phyloP scores from a whole-genome alignment of 2,888 invertebrate genomes.

The Ormia ochracea region DNA sequence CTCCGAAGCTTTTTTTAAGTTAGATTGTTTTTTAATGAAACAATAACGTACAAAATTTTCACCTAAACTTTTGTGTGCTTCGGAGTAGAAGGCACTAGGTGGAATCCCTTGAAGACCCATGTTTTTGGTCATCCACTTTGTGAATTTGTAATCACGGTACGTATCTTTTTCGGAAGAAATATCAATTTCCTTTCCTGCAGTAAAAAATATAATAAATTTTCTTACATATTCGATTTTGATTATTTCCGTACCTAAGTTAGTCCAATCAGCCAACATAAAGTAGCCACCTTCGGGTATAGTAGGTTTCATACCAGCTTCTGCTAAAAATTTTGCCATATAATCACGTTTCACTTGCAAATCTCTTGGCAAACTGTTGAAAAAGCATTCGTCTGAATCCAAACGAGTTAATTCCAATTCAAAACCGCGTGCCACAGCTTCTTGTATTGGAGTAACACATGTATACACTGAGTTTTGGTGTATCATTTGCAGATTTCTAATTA shows the following conservation, averaged over 20 bases:
- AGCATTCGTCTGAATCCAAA: slow-evolving; percentile 86
- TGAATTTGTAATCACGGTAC: slow-evolving; percentile 92
- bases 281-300: slow-evolving; percentile 97
- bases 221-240: background rate
- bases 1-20: slow-evolving; percentile 82
- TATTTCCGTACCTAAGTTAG: slow-evolving; percentile 80
- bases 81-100: slow-evolving; percentile 93
- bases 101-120: slow-evolving; percentile 94
- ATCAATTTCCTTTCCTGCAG: slow-evolving; percentile 82
- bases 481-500: slow-evolving; percentile 88
- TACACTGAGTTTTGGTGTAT: slow-evolving; percentile 97
- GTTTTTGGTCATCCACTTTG: slow-evolving; percentile 96
- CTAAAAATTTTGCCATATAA: slow-evolving; percentile 84
- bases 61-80: slow-evolving; percentile 86
- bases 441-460: slow-evolving; percentile 92
- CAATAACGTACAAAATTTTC: slow-evolving; percentile 94
- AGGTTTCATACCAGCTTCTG: slow-evolving; percentile 90
- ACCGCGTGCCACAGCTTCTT: slow-evolving; percentile 93
- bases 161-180: slow-evolving; percentile 83
- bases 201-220: background rate
- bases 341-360: slow-evolving; percentile 89
- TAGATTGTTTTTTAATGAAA: slow-evolving; percentile 93
- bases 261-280: slow-evolving; percentile 97
- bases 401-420: slow-evolving; percentile 90
- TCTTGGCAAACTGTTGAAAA: slow-evolving; percentile 85